Conservation (phyloP, 2,113 vertebrate genomes). For the Phyllostomus hastatus region DNA sequence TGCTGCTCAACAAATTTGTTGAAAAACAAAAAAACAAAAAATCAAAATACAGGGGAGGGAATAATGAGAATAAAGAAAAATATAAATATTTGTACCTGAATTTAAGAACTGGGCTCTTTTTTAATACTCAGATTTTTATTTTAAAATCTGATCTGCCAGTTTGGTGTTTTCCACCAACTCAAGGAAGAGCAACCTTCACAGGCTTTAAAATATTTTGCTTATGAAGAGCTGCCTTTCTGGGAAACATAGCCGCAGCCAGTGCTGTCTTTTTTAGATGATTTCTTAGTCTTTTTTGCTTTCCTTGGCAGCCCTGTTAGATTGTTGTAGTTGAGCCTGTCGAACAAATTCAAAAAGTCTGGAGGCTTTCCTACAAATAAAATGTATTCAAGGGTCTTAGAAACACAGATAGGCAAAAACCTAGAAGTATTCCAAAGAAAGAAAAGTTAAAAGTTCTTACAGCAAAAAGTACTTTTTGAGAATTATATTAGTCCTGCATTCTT, state of each 20-base stretch:
- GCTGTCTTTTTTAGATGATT: no score
- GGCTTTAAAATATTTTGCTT: no score
- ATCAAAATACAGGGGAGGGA: not conserved
- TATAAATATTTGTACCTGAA: not conserved
- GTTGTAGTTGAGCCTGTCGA: no score
- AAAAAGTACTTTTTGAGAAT: not conserved
- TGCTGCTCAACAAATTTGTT: not conserved
- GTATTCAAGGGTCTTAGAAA: not conserved
- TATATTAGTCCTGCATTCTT: not conserved
- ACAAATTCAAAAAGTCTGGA: not conserved
- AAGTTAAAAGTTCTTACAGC: not conserved
- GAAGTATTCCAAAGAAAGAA: not conserved
- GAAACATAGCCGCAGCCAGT: no score
- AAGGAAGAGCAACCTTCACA: not conserved
- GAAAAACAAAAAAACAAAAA: not conserved
- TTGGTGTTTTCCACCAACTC: not conserved
- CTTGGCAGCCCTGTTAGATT: no score
- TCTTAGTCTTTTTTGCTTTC: no score
- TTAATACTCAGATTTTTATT: not conserved
- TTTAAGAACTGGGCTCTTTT: not conserved
- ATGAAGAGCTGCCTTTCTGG: no score
- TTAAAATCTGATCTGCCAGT: not conserved
- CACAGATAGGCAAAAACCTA: not conserved
- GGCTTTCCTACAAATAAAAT: not conserved
- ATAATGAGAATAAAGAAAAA: not conserved